These are phyloP conservation scores for Drosophila ficusphila DNA, from an alignment of 1,140 invertebrate genomes.

Conservation along the genomic window DNA sequence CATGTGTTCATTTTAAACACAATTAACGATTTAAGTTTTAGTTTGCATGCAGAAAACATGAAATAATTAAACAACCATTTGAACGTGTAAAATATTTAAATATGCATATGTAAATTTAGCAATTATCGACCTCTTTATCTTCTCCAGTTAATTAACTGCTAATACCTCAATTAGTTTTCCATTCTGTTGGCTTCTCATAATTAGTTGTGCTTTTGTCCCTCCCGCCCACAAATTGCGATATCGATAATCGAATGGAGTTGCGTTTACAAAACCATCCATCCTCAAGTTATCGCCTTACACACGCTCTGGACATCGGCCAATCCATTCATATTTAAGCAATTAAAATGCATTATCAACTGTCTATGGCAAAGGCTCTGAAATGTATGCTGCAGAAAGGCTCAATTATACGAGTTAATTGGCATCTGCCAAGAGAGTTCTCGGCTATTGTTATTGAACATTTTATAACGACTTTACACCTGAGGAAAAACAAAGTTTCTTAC, in stretches of 20 bases:
- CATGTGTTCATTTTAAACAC: too few species aligned
- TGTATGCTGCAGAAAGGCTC: slow-evolving; percentile 28
- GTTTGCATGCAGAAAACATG: too few species aligned
- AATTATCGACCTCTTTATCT: not conserved
- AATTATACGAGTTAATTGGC: slow-evolving; percentile 45
- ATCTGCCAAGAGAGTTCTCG: slow-evolving; percentile 32
- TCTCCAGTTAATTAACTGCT: slow-evolving; percentile 4
- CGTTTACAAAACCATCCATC: slow-evolving; percentile 5
- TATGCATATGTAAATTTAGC: not conserved
- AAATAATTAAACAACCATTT: not conserved
- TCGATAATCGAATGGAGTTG: slow-evolving; percentile 15
- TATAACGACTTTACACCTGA: not conserved
- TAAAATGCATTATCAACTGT: slow-evolving; percentile 46
- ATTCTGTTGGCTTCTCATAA: slow-evolving; percentile 8
- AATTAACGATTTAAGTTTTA: too few species aligned
- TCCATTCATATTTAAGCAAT: slow-evolving; percentile 40
- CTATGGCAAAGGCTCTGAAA: slow-evolving; percentile 19
- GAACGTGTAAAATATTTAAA: not conserved
- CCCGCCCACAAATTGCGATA: not conserved
- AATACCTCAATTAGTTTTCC: slow-evolving; percentile 27
- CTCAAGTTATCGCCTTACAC: not conserved
- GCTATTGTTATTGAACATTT: slow-evolving; percentile 24
- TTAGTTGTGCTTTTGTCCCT: not conserved
- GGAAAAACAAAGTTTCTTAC: not conserved
- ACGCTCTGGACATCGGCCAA: not conserved